phyloP scores from a whole-genome alignment of 2,797 vertebrate genomes.

The Morelia viridis region DNA sequence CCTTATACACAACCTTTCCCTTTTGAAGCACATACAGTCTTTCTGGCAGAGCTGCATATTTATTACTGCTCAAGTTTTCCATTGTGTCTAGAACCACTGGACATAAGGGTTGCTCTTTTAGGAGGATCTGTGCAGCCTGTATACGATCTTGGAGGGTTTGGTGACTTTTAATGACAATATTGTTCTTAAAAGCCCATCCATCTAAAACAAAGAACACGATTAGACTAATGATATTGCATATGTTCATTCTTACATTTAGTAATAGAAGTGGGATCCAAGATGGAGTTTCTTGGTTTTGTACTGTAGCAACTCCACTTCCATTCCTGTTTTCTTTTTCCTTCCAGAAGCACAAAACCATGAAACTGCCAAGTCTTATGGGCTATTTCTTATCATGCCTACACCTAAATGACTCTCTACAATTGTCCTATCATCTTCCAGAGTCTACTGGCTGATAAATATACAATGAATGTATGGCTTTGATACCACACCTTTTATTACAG shows the following conservation, averaged over 20 bases:
- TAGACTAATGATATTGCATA: not conserved
- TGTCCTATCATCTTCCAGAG: not conserved
- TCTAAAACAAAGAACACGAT: slow-evolving; percentile 74
- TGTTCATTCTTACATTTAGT: not conserved
- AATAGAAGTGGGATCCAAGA: not conserved
- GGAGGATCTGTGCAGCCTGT: slow-evolving; percentile 76
- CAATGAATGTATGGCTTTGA: not conserved
- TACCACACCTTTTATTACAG: not conserved
- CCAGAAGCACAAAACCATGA: not conserved
- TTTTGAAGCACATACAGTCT: slow-evolving; percentile 86
- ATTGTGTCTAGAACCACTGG: slow-evolving; percentile 88
- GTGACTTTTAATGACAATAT: slow-evolving; percentile 85
- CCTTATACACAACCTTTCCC: slow-evolving; percentile 88
- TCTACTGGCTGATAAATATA: not conserved
- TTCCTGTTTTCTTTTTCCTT: not conserved
- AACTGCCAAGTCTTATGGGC: not conserved
- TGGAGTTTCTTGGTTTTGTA: not conserved
- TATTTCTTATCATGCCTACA: not conserved
- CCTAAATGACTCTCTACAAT: not conserved
- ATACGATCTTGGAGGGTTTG: slow-evolving; percentile 82
- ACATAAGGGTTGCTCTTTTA: slow-evolving; percentile 76
- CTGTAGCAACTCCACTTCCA: not conserved
- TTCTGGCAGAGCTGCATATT: slow-evolving; percentile 88
- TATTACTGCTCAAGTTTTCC: slow-evolving; percentile 77
- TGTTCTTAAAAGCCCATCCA: slow-evolving; percentile 91